Base-by-base conservation (phyloP, 2,888 invertebrate genomes). In the Alloscopus bannaensis region DNA sequence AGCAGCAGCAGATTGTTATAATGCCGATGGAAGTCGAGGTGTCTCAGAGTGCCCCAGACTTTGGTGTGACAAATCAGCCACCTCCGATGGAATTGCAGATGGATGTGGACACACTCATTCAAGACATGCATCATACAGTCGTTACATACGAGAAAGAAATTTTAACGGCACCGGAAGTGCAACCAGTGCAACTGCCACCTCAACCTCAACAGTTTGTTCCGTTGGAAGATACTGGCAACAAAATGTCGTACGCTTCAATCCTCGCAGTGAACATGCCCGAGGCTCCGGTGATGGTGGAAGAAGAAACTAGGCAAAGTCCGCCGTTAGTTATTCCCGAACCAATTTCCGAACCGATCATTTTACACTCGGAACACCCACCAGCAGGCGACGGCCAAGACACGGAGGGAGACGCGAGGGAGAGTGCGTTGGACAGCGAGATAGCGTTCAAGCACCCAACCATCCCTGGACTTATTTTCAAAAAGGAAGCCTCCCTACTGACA, bases 391-490 rank as follows among this genome's bases (percentile, higher is more conserved):
- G 64, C 13, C 70, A 62, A 45, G 77, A 78, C 40, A 78, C 77
- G 3, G 77, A 78, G 24, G 77, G 40, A 1, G 77, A 78, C 47
- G 70, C 36, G 16, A 64, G 77, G 47, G 77, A 78, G 36, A 78
- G 64, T 57, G 42, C 70, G 28, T 36, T 78, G n/a, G 77, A 78
- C 11, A 78, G 70, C 28, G 82, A 80, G 45, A 83, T 75, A 47
- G 71, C 80, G 22, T 82, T 82, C 57, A 75, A 78, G 66, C 85
- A 85, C 69, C 85, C 85, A 2, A 85, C 84, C 6, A 85, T 85
- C 11, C 85, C 85, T 3, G 85, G 85, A 18, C 78, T 85, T 36
- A 81, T 85, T 31, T 76, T 85, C 60, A 83, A 77, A 55, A 81
- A 78, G 60, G 77, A 80, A 24, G 45, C 50, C 2, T 40, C 55